These are phyloP conservation scores for Haplochromis burtoni DNA, from an alignment of 2,113 vertebrate genomes.

Conservation along the genomic window DNA sequence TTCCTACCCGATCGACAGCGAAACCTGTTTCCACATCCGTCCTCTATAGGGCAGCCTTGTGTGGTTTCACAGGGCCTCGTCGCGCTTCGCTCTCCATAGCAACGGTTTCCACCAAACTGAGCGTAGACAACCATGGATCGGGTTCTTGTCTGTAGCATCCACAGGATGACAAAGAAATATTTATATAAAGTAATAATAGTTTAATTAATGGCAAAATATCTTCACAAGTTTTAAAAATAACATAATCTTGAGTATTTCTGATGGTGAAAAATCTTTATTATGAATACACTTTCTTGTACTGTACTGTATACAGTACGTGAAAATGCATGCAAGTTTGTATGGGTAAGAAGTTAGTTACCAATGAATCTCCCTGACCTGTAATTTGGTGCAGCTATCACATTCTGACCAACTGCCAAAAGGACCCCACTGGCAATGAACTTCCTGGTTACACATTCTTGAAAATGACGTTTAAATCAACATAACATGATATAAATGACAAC, in stretches of 20 bases:
- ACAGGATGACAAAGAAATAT: not conserved
- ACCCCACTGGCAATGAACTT: conserved; percentile 76
- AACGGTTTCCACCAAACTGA: conserved; percentile 80
- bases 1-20: conserved; percentile 81
- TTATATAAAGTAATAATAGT: not conserved
- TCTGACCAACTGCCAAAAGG: conserved; percentile 81
- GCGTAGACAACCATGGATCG: conserved; percentile 71
- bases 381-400: conserved; percentile 79
- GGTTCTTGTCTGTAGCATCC: conserved; percentile 70
- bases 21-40: conserved; percentile 84
- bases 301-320: not conserved
- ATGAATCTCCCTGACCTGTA: conserved; percentile 27
- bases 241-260: not conserved
- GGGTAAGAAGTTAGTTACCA: not conserved
- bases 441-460: conserved; percentile 12
- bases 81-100: conserved; percentile 68
- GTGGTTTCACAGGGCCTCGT: conserved; percentile 70
- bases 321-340: not conserved
- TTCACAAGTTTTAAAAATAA: not conserved
- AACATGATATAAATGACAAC: not conserved
- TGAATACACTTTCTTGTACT: not conserved
- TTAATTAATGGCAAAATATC: not conserved
- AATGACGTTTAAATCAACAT: not conserved
- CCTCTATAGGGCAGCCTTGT: conserved; percentile 76
- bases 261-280: not conserved